phyloP scores from a whole-genome alignment of 2,797 vertebrate genomes.

The Avahi laniger region DNA sequence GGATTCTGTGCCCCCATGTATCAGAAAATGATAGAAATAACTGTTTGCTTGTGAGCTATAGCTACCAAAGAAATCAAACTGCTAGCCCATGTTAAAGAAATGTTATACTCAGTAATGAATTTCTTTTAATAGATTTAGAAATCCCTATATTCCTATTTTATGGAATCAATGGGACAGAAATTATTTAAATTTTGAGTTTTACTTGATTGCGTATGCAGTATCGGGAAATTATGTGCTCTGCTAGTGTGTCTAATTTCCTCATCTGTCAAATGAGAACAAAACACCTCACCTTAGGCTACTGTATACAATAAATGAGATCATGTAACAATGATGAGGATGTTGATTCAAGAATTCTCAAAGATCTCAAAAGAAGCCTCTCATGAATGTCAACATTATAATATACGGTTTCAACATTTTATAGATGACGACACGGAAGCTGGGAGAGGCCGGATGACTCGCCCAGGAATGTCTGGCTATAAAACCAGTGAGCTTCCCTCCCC shows the following conservation, averaged over 20 bases:
- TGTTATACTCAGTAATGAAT: not conserved
- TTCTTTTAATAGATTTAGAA: not conserved
- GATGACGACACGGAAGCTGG: not conserved
- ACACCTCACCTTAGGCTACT: not conserved
- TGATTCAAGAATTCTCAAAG: not conserved
- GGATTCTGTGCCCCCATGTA: not conserved
- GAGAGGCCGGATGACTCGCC: not conserved
- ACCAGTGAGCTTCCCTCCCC: not conserved
- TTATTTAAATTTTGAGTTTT: not conserved
- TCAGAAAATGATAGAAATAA: not conserved
- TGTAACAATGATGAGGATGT: not conserved
- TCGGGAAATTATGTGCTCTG: not conserved
- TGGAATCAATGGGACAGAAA: not conserved
- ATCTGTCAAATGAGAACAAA: not conserved
- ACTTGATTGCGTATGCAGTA: not conserved
- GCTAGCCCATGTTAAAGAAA: not conserved
- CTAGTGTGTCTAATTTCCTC: not conserved
- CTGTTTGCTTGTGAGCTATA: not conserved
- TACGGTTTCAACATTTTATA: not conserved
- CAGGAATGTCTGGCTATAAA: not conserved
- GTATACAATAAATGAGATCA: not conserved
- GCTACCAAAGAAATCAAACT: not conserved
- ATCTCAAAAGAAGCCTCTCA: not conserved
- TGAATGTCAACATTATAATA: not conserved
- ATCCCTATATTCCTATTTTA: not conserved